Percentiles rank a stretch among this genome's conserved stretches.
These are phyloP conservation scores for Hyphantria cunea DNA, from an alignment of 1,140 invertebrate genomes.

Conservation along the genomic window DNA sequence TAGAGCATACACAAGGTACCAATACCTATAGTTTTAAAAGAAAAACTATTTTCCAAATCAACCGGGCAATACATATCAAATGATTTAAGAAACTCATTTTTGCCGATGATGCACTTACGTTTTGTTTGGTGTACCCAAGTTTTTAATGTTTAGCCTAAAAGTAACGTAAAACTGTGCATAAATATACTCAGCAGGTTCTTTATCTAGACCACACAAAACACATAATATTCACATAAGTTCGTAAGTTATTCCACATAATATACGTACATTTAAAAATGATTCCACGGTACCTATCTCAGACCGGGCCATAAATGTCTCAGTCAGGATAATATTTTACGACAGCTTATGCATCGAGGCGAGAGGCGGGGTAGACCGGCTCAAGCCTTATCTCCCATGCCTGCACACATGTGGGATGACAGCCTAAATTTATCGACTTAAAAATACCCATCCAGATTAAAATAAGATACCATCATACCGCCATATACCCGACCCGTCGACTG, in stretches of 20 bases:
- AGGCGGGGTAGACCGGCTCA: constrained; percentile 43
- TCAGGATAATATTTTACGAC: constrained; percentile 78
- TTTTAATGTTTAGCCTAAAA: no score
- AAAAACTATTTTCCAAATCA: no score
- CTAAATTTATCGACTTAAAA: constrained; percentile 79
- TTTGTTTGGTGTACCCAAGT: no score
- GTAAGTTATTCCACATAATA: constrained; percentile 7
- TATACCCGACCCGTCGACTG: constrained; percentile 13
- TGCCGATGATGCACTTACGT: no score
- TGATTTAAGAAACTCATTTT: no score
- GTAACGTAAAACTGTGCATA: no score
- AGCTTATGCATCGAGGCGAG: constrained; percentile 54
- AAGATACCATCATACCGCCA: constrained; percentile 47
- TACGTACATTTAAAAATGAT: constrained; percentile 57
- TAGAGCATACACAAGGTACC: no score
- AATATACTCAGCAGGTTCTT: no score
- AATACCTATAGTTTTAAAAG: no score
- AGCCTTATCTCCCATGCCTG: constrained; percentile 61
- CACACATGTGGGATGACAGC: constrained; percentile 75
- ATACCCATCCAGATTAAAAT: constrained; percentile 70
- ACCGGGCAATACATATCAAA: no score
- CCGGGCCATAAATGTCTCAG: constrained; percentile 70
- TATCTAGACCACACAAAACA: not conserved
- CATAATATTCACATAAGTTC: not conserved
- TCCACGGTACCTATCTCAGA: constrained; percentile 72